Base-by-base conservation (phyloP, 92 coral and sea anemone genomes). In the Epizoanthus scotinus region DNA sequence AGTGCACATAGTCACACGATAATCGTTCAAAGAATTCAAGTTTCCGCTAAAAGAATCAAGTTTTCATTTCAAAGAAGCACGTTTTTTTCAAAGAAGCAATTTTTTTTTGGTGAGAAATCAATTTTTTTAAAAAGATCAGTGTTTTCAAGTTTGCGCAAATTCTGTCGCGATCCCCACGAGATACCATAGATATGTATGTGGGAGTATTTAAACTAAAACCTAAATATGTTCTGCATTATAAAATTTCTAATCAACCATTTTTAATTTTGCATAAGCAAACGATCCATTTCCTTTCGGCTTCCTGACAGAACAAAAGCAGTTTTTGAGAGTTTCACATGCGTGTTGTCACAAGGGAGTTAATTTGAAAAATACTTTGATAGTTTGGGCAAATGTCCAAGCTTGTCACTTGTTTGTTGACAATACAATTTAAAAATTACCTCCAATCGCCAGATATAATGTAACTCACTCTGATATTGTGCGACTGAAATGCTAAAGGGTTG, bases 321-420 rank as follows among this genome's bases (percentile, higher is more conserved):
- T 47, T 47, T 47, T 36, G n/a, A 2, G 8, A 18, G 21, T 68
- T 68, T 38, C 13, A 54, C 57, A 53, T 73, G 26, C 28, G 47
- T 20, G 49, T 56, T 73, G 57, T 73, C 64, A 31, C 7, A 31
- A 62, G 29, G 28, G 61, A 54, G 65, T 29, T 73, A 73, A 73
- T 50, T 63, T 55, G 50, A 21, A 8, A 3, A 6, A 34, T 2
- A 34, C 40, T 34, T 34, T 73, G 78, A 9, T 73, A 20, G 27
- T 13, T 50, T 70, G 31, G 19, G 44, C 44, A 47, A 29, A 29
- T 64, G 47, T 64, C 70, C 57, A 19, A n/a, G 24, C n/a, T n/a
- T 6, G n/a, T 9, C 14, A 27, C 21, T 25, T 18, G 15, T 54
- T 14, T 57, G 66, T 24, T 20, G 58, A 72, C 58, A 26, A 72